Conservation (phyloP, 2,888 invertebrate genomes). For the Polydrusus cervinus region DNA sequence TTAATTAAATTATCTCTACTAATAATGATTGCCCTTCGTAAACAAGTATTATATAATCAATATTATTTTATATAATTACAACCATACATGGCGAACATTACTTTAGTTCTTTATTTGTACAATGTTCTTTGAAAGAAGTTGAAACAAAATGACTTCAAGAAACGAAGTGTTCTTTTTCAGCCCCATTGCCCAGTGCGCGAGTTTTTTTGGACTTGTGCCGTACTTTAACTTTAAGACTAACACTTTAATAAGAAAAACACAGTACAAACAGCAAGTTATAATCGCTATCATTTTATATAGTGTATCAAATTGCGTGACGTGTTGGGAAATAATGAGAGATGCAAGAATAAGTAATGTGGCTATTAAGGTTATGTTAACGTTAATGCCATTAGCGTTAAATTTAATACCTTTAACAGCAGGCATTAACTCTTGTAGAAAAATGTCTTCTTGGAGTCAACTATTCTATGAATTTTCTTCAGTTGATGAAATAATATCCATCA, state of each 20-base stretch:
- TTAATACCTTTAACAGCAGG: background rate
- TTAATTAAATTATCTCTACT: too few species aligned
- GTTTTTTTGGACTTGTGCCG: too few species aligned
- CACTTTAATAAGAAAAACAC: background rate
- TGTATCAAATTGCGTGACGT: background rate
- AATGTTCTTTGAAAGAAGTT: too few species aligned
- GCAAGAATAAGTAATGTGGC: background rate
- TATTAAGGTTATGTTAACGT: background rate
- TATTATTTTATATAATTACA: too few species aligned
- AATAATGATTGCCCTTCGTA: too few species aligned
- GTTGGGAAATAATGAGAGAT: background rate
- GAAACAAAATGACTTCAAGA: background rate
- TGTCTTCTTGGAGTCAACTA: background rate
- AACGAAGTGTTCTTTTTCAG: too few species aligned
- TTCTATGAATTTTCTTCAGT: background rate
- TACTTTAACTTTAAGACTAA: too few species aligned
- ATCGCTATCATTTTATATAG: background rate
- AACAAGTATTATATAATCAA: too few species aligned
- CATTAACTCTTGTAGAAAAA: background rate
- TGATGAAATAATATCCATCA: background rate
- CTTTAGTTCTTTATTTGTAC: too few species aligned
- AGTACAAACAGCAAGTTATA: background rate
- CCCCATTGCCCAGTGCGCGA: too few species aligned
- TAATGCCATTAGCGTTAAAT: background rate
- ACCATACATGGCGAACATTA: too few species aligned